These are phyloP conservation scores for Eupsilia transversa DNA, from an alignment of 2,888 invertebrate species.

Conservation along the genomic window DNA sequence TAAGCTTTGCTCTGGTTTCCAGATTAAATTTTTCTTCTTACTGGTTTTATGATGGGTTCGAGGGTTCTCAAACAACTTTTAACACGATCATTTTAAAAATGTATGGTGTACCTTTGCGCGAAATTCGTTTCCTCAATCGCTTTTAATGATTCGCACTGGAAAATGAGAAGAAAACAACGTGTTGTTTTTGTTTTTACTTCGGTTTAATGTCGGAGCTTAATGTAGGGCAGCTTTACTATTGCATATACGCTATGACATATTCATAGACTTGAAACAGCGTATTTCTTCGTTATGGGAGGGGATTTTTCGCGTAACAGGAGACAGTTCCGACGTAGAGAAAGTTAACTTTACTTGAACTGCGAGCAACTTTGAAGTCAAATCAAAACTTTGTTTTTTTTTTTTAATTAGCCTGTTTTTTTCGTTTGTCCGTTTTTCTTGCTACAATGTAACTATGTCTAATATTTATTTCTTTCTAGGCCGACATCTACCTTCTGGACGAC, in stretches of 20 bases:
- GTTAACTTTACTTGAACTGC: background rate
- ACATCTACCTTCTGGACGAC: constrained; percentile 96
- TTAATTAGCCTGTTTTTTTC: background rate
- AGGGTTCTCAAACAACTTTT: constrained; percentile 32
- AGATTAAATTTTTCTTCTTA: constrained; percentile 13
- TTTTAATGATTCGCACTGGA: constrained; percentile 58
- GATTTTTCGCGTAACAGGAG: background rate
- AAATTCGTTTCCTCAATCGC: constrained; percentile 52
- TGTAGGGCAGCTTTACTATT: constrained; percentile 53
- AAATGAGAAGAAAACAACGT: constrained; percentile 41
- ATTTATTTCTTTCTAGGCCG: constrained; percentile 86
- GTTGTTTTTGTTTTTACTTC: constrained; percentile 47
- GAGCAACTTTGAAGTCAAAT: background rate
- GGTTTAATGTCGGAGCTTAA: constrained; percentile 49
- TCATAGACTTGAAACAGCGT: constrained; percentile 33
- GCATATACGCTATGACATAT: constrained; percentile 46
- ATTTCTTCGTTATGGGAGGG: constrained; percentile 10
- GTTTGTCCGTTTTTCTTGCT: background rate
- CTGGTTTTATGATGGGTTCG: constrained; percentile 35
- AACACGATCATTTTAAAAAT: constrained; percentile 49
- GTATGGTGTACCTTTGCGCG: constrained; percentile 35
- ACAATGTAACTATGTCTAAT: background rate
- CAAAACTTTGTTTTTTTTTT: background rate
- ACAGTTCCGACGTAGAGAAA: background rate
- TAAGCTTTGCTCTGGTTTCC: constrained; percentile 7